phyloP scores from a whole-genome alignment of 2,113 vertebrate genomes.

The Psophia crepitans region DNA sequence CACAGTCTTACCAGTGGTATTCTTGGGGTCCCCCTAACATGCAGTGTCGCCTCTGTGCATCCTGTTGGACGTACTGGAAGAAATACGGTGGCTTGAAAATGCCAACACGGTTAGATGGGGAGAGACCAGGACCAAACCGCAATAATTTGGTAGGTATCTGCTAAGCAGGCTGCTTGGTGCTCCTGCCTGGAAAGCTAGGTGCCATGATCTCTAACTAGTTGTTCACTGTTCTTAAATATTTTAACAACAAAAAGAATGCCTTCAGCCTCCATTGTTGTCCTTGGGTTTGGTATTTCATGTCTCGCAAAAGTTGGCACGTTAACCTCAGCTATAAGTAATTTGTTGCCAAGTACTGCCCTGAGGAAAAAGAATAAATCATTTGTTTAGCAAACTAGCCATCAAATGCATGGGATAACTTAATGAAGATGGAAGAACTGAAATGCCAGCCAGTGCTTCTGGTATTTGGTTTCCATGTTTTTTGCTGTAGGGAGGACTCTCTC shows the following conservation, averaged over 20 bases:
- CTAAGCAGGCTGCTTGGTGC: not conserved
- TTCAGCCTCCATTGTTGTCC: not conserved
- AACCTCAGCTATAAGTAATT: not conserved
- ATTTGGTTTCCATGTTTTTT: not conserved
- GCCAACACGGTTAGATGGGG: constrained; percentile 95
- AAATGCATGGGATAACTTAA: not conserved
- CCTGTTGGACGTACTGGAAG: constrained; percentile 99
- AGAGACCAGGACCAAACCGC: constrained; percentile 94
- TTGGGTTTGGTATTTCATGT: not conserved
- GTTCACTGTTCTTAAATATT: not conserved
- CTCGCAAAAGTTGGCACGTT: not conserved
- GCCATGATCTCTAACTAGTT: not conserved
- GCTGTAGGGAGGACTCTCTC: not conserved
- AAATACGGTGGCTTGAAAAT: constrained; percentile 99
- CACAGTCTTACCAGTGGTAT: constrained; percentile 98
- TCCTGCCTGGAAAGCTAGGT: not conserved
- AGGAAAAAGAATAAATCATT: not conserved
- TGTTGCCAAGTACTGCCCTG: not conserved
- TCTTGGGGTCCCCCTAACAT: constrained; percentile 99
- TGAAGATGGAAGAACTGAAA: not conserved
- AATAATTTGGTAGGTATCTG: constrained; percentile 83
- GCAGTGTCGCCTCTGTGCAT: constrained; percentile 97
- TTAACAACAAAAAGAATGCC: not conserved
- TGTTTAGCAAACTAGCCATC: constrained; percentile 1
- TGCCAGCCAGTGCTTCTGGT: not conserved